These are phyloP conservation scores for Rhea pennata DNA, from an alignment of 2,113 vertebrate genomes.

Conservation along the genomic window DNA sequence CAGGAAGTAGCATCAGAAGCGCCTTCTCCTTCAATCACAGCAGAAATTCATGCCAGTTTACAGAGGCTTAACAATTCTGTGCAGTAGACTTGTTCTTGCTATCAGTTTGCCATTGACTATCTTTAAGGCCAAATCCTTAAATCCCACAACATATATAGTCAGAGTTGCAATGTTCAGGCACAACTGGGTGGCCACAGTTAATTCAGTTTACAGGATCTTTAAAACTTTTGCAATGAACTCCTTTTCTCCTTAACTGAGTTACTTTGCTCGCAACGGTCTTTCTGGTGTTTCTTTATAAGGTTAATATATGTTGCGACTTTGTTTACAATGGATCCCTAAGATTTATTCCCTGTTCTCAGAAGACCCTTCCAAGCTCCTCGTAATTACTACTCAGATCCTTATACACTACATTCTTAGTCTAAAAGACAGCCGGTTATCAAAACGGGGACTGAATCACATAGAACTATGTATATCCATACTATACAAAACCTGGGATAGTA, in stretches of 20 bases:
- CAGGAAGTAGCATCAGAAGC: not conserved
- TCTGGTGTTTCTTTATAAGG: not conserved
- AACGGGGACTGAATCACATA: not conserved
- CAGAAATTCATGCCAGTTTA: not conserved
- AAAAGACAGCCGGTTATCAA: not conserved
- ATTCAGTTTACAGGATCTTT: not conserved
- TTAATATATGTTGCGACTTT: not conserved
- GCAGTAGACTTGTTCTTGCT: rapidly evolving
- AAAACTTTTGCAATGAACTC: not conserved
- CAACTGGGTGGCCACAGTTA: not conserved
- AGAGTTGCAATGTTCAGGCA: not conserved
- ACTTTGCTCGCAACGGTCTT: not conserved
- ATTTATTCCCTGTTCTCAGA: not conserved
- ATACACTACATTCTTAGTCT: not conserved
- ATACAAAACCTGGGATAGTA: not conserved
- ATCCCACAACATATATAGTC: not conserved
- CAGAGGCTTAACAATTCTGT: not conserved
- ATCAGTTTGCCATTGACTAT: not conserved
- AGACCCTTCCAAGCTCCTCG: not conserved
- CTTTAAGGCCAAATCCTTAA: not conserved
- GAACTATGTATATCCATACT: not conserved
- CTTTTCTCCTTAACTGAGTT: not conserved
- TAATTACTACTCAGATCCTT: not conserved
- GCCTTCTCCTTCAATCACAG: not conserved
- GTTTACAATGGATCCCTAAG: not conserved